Evolutionary conservation across 2,888 invertebrate genomes (phyloP), one percentile per base, ranked within the genome.

Genomic region (Ctenicera cuprea): DNA sequence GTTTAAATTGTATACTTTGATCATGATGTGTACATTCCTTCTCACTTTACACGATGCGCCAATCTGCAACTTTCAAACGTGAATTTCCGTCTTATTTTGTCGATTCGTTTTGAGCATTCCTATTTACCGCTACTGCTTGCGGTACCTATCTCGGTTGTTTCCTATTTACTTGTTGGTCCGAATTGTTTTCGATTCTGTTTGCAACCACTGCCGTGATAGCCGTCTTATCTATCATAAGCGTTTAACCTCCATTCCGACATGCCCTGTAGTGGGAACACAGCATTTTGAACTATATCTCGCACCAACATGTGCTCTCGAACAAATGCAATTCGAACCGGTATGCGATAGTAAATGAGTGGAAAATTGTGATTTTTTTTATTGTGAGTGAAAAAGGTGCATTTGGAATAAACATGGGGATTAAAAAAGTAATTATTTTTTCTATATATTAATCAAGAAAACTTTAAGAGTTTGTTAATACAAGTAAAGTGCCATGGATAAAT

Each of bases 251-350:
- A 70, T 63, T 50, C 30, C 18, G 43, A 12, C 20, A 20, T 64
- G 30, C 37, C 22, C 26, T 54, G 54, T 70, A 48, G 70, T 70
- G 70, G 70, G 70, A 70, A 54, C 18, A 30, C 52, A 16, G 38
- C 38, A 41, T 59, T 59, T 59, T 20, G 3, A 54, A 41, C 38
- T 37, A 41, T n/a, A 16, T 18, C 8, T 37, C 20, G 59, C 18
- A 18, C 11, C 59, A 20, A 59, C 38, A 59, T 59, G 59, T 41
- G 59, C 59, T 59, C 26, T 33, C 52, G 4, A 26, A 11, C 26
- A n/a, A 52, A 20, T 22, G 52, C 52, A 22, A 7, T 4, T n/a
- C 43, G 14, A 45, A 45, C 43, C 43, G 43, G 43, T 16, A 16
- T 45, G 43, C 14, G 43, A 38, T 38, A 9, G 16, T 45, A 26